A percentile compares a stretch with the other conserved stretches of the same genome.
Evolutionary conservation across 2,888 invertebrate genomes (phyloP).

Genomic region (Cosmorhoe ocellata): DNA sequence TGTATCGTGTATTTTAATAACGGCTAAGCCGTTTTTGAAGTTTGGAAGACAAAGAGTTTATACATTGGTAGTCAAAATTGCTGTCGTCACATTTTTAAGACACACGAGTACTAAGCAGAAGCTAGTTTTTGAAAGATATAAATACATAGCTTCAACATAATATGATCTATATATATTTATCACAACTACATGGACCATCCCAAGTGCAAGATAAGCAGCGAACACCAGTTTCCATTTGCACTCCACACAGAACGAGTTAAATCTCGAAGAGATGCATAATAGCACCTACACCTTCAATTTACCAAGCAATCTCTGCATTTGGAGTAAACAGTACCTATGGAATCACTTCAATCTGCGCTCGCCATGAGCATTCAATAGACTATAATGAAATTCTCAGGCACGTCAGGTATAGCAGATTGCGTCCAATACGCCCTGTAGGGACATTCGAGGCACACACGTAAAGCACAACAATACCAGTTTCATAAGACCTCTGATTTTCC

Average conservation of each 20-base stretch:
- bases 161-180: too few relatives aligned
- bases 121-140: too few relatives aligned
- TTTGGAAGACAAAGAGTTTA: too few relatives aligned
- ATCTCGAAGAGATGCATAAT: background rate
- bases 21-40: too few relatives aligned
- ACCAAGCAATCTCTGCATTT: conserved; percentile 20
- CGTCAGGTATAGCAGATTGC: conserved; percentile 76
- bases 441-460: conserved; percentile 54
- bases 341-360: conserved; percentile 52
- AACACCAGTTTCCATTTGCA: conserved; percentile 15
- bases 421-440: conserved; percentile 72
- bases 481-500: conserved; percentile 40
- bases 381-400: conserved; percentile 73
- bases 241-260: conserved; percentile 14
- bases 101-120: too few relatives aligned
- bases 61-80: too few relatives aligned
- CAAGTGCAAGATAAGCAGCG: background rate
- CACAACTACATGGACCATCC: background rate
- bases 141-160: too few relatives aligned
- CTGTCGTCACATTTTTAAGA: too few relatives aligned
- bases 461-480: conserved; percentile 46
- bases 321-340: conserved; percentile 14
- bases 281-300: conserved; percentile 2
- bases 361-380: conserved; percentile 66
- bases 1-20: too few relatives aligned